Evolutionary conservation across 2,888 invertebrate genomes (phyloP).

Genomic region (Frankliniella intonsa): DNA sequence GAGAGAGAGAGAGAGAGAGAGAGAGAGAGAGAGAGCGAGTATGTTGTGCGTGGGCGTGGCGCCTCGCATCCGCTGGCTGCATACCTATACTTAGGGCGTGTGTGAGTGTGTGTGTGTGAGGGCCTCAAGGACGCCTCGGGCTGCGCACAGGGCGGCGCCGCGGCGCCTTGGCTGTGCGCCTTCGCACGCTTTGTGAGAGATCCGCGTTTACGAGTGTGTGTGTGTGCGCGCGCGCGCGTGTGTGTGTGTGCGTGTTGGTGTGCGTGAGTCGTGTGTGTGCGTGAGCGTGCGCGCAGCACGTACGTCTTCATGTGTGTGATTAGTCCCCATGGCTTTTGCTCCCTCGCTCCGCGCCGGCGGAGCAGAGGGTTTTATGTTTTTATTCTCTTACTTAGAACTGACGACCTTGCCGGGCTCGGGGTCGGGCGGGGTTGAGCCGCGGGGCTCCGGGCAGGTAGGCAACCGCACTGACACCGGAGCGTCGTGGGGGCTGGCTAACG

Average conservation of each 20-base stretch:
- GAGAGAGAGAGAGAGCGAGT: neutral
- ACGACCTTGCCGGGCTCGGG: no score
- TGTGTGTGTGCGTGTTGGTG: neutral
- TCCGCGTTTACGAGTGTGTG: neutral
- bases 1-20: neutral
- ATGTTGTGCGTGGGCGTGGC: neutral
- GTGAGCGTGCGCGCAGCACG: neutral
- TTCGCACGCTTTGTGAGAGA: slow-evolving; percentile 1
- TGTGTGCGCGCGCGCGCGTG: neutral
- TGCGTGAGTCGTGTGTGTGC: neutral
- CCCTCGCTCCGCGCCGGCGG: no score
- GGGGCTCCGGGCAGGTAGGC: no score
- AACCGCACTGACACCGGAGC: no score
- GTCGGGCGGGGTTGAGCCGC: neutral
- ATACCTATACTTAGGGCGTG: slow-evolving; percentile 11
- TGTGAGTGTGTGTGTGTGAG: neutral
- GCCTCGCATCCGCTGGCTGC: neutral
- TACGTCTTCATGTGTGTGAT: slow-evolving; percentile 10
- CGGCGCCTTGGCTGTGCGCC: neutral
- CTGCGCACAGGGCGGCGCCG: neutral
- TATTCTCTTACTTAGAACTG: no score
- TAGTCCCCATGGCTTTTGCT: neutral
- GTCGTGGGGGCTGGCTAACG: neutral
- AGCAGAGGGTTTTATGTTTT: no score
- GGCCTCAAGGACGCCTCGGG: neutral